A percentile compares a stretch with the other conserved stretches of the same genome.
These are phyloP conservation scores for Sciurus niger DNA, from an alignment of 2,113 vertebrate species.

Conservation along the genomic window DNA sequence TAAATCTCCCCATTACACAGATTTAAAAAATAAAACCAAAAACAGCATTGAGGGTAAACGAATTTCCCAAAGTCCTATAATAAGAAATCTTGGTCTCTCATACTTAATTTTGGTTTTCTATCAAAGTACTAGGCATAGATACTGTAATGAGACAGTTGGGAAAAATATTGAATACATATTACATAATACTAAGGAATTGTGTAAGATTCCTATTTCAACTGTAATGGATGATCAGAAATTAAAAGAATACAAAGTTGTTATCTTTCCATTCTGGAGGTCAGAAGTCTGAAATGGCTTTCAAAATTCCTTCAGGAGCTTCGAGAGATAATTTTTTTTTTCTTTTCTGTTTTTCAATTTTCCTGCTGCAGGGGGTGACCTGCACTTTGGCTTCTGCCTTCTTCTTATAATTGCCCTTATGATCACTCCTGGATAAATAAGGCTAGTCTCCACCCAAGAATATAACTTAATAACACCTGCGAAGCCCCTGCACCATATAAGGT, in stretches of 20 bases:
- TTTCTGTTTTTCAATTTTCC: not conserved
- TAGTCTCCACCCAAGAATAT: not conserved
- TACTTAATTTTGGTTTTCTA: not conserved
- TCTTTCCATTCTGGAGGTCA: not conserved
- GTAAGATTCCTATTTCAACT: slow-evolving; percentile 27
- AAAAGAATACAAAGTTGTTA: slow-evolving; percentile 9
- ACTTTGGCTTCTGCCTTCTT: not conserved
- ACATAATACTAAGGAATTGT: slow-evolving; percentile 3
- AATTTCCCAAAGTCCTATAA: not conserved
- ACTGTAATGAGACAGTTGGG: not conserved
- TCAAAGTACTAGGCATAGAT: not conserved
- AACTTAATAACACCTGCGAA: not conserved
- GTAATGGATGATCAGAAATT: not conserved
- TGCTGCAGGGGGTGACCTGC: not conserved
- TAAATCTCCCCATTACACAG: slow-evolving; percentile 1
- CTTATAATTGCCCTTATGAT: not conserved
- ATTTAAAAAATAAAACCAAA: not conserved
- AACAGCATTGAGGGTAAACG: not conserved
- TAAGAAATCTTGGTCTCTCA: not conserved
- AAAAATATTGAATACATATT: not conserved
- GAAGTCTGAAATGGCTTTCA: slow-evolving; percentile 29
- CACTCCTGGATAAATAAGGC: not conserved
- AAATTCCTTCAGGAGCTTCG: not conserved
- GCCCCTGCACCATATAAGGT: not conserved
- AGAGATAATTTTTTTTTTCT: not conserved